phyloP scores from a whole-genome alignment of 2,113 vertebrate genomes.

The Pygoscelis antarcticus region DNA sequence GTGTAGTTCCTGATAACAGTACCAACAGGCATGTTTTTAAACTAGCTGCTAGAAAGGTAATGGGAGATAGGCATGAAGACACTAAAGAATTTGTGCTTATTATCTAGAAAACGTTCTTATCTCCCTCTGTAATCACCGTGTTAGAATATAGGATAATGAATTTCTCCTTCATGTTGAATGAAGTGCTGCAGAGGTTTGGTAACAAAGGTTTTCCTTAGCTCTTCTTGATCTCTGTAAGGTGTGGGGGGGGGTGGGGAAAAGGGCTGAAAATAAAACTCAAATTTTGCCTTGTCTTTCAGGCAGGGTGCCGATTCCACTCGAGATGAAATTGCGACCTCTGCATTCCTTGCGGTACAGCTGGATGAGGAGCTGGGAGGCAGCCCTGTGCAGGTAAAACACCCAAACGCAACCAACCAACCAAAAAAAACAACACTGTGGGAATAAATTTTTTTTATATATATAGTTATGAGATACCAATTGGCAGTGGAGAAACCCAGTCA shows the following conservation, averaged over 20 bases:
- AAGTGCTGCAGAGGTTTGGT: neutral
- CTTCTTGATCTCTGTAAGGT: neutral
- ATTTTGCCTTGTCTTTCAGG: conserved; percentile 73
- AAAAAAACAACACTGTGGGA: neutral
- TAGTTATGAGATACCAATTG: neutral
- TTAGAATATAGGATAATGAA: neutral
- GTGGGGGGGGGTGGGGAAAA: neutral
- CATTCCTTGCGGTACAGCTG: conserved; percentile 87
- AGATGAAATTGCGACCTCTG: conserved; percentile 89
- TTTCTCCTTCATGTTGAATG: neutral
- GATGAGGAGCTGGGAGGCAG: conserved; percentile 92
- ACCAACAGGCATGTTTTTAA: neutral
- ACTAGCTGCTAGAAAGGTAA: neutral
- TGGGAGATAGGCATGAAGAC: neutral
- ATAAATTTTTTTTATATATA: neutral
- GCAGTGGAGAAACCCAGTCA: neutral
- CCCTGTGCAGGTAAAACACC: conserved; percentile 86
- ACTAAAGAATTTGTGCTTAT: neutral
- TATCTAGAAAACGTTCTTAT: neutral
- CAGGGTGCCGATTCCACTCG: conserved; percentile 88
- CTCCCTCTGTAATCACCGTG: neutral
- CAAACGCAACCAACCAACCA: neutral
- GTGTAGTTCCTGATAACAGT: neutral
- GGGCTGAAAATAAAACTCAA: neutral
- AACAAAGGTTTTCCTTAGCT: neutral